Conservation (phyloP, 2,113 vertebrate species). For the Zonotrichia leucophrys region DNA sequence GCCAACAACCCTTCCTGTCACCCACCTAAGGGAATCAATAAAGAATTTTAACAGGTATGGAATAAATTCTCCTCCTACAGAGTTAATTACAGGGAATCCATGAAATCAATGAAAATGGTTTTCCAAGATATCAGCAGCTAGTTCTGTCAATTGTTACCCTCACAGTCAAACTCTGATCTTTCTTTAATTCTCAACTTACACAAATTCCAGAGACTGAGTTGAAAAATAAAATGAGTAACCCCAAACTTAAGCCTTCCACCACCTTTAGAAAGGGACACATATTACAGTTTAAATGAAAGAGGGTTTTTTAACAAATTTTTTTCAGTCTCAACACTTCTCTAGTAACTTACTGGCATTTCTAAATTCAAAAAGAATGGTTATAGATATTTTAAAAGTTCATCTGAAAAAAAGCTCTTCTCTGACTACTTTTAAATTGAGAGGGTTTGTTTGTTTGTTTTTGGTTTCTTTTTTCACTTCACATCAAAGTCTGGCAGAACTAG, state of each 20-base stretch:
- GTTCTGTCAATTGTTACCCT: neutral
- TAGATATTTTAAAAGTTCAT: neutral
- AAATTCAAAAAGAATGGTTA: neutral
- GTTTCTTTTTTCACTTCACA: neutral
- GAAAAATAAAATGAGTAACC: neutral
- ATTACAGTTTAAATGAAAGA: neutral
- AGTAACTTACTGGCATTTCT: neutral
- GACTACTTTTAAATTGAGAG: neutral
- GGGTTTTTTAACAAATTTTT: rapidly evolving
- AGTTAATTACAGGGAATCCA: neutral
- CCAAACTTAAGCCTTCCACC: neutral
- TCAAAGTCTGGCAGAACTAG: neutral
- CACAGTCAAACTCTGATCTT: neutral
- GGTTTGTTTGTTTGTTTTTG: neutral
- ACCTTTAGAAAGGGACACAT: neutral
- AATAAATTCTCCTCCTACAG: neutral
- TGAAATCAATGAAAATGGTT: neutral
- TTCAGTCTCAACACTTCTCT: neutral
- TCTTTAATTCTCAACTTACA: neutral
- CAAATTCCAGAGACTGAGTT: neutral
- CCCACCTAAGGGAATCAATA: neutral
- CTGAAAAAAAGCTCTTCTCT: neutral
- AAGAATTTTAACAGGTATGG: neutral
- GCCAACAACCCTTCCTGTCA: neutral
- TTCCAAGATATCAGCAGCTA: neutral